Evolutionary conservation across 1,140 invertebrate species (phyloP).

Genomic region (Ostrea edulis): DNA sequence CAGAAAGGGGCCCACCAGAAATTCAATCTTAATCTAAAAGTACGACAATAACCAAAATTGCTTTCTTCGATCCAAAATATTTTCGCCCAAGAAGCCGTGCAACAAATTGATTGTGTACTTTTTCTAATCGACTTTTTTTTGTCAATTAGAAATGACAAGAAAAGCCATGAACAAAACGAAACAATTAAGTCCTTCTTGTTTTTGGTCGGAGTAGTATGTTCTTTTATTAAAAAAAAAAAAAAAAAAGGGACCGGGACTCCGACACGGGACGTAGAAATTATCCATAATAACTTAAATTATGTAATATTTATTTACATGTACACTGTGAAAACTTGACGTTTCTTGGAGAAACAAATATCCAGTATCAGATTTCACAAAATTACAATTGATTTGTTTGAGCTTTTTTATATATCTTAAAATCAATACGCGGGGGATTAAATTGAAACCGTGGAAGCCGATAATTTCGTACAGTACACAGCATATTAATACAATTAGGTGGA

Average conservation of each 20-base stretch:
- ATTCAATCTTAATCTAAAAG: neutral
- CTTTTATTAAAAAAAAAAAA: too few relatives aligned
- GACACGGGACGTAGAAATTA: neutral
- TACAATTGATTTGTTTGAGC: slow-evolving; percentile 7
- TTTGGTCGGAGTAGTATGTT: too few relatives aligned
- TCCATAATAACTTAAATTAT: neutral
- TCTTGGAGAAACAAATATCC: neutral
- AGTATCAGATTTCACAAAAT: slow-evolving; percentile 14
- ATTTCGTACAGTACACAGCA: neutral
- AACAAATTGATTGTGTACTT: too few relatives aligned
- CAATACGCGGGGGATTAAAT: slow-evolving; percentile 12
- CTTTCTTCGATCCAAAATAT: too few relatives aligned
- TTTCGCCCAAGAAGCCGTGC: too few relatives aligned
- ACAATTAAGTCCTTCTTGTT: too few relatives aligned
- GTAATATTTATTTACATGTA: neutral
- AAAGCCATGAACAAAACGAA: too few relatives aligned
- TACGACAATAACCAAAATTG: too few relatives aligned
- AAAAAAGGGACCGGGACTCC: neutral
- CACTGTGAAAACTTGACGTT: neutral
- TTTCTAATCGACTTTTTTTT: too few relatives aligned
- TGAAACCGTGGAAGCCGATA: neutral
- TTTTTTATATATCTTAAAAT: slow-evolving; percentile 18
- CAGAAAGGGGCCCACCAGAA: neutral
- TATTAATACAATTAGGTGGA: neutral
- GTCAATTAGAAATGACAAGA: too few relatives aligned